Evolutionary conservation across 2,888 invertebrate species (phyloP), one percentile per base, ranked within the genome.

Genomic region (Choristoneura rosaceana): DNA sequence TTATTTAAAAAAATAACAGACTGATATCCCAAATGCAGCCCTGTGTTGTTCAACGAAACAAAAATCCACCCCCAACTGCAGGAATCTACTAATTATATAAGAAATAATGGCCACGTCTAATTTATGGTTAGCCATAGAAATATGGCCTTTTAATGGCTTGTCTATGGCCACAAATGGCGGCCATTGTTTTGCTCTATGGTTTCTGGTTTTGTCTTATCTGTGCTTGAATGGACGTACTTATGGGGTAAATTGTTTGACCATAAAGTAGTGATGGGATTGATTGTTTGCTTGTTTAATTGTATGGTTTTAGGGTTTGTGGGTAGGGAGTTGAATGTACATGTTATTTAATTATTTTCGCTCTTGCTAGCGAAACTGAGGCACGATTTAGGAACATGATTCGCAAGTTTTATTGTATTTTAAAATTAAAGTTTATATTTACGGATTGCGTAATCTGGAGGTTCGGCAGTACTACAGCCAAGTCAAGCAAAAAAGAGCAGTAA

Each of bases 101-200:
- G 76, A 76, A 76, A 77, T 76, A 79, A 79, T 76, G 75, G 75
- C 61, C 73, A 41, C 69, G 52, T 68, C 55, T 76, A 76, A 79
- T 77, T 79, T 79, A 78, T 76, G 76, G 75, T 59, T 68, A 60
- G 61, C 47, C 61, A 67, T 62, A 67, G 74, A 78, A 74, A 76
- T 77, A 79, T 75, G 71, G 79, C 50, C 65, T 76, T 76, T 77
- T 76, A 80, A 80, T 80, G 79, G 78, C 74, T 71, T 75, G 77
- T 77, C 76, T 73, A 75, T 77, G 71, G 71, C 76, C 78, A 74
- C 78, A 78, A 78, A 77, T 70, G 76, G 76, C 45, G 63, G 10
- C 65, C 73, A 75, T 79, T 79, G 78, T 78, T 74, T 76, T 64
- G 73, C 65, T 64, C 70, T 47, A 73, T 73, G 71, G 71, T 62